Percentiles rank a stretch among this genome's conserved stretches.
Evolutionary conservation across 2,113 vertebrate species (phyloP).

Genomic region (Grammomys surdaster): DNA sequence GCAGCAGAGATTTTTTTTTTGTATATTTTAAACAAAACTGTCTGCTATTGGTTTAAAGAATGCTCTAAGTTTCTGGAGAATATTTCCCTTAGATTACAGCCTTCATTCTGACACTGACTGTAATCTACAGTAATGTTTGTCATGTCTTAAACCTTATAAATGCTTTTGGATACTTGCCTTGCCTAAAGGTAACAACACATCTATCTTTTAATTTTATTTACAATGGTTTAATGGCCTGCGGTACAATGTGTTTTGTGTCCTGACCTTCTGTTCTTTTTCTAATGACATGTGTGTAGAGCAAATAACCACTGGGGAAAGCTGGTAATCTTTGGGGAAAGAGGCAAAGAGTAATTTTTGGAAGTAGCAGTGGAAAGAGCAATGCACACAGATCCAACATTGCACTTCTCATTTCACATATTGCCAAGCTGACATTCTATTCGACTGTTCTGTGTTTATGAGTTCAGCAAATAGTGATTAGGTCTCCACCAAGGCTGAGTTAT

Average conservation of each 20-base stretch:
- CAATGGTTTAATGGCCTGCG: conserved; percentile 49
- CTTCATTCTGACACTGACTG: conserved; percentile 7
- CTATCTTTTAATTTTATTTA: conserved; percentile 75
- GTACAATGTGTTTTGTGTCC: conserved; percentile 58
- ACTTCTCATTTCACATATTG: conserved; percentile 36
- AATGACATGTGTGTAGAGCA: conserved; percentile 70
- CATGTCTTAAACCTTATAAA: conserved; percentile 53
- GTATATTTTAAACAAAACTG: conserved; percentile 10
- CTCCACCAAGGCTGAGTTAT: not conserved
- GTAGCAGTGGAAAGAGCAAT: not conserved
- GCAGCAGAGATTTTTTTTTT: not conserved
- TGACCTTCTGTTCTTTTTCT: conserved; percentile 66
- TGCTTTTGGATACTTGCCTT: conserved; percentile 47
- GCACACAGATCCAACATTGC: not conserved
- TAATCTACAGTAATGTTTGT: conserved; percentile 70
- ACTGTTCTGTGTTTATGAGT: not conserved
- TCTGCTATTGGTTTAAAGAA: not conserved
- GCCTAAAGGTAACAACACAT: conserved; percentile 35
- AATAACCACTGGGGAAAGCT: conserved; percentile 24
- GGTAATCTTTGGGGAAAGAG: conserved; percentile 25
- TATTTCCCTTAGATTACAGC: not conserved
- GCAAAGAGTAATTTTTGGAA: conserved; percentile 32
- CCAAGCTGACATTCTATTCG: not conserved
- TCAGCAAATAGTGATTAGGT: not conserved
- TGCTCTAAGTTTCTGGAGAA: not conserved